These are phyloP conservation scores for Cecropterus lyciades DNA, from an alignment of 1,140 invertebrate species.

Conservation along the genomic window DNA sequence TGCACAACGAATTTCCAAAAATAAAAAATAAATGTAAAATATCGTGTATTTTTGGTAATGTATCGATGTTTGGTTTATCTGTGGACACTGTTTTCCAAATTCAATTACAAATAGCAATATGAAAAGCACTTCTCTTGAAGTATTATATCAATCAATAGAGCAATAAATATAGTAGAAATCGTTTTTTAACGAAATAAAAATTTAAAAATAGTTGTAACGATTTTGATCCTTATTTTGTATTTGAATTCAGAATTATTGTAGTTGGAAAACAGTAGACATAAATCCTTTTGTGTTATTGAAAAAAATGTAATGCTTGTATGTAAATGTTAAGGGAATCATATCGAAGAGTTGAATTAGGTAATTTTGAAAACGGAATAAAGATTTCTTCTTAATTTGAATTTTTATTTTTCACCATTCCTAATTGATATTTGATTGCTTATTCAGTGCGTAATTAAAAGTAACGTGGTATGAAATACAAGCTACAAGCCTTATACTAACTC, in stretches of 20 bases:
- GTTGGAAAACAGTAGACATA: conserved; percentile 38
- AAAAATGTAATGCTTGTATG: conserved; percentile 56
- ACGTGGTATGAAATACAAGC: too few species aligned
- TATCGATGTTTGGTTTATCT: neutral
- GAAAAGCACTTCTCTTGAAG: too few species aligned
- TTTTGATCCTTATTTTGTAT: too few species aligned
- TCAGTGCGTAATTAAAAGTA: too few species aligned
- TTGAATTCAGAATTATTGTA: conserved; percentile 26
- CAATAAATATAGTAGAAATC: too few species aligned
- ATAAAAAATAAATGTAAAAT: neutral
- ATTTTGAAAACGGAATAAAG: conserved; percentile 75
- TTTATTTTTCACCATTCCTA: conserved; percentile 39
- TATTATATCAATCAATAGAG: too few species aligned
- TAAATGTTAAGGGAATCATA: conserved; percentile 71
- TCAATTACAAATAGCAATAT: neutral
- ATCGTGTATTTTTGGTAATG: conserved; percentile 8
- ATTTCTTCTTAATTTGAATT: conserved; percentile 62
- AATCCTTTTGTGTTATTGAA: conserved; percentile 34
- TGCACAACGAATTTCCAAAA: conserved; percentile 22
- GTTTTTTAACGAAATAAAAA: too few species aligned
- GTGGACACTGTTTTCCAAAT: conserved; percentile 13
- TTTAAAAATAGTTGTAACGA: too few species aligned
- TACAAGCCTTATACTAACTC: too few species aligned
- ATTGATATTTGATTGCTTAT: too few species aligned
- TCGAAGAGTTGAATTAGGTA: conserved; percentile 76